phyloP scores from a whole-genome alignment of 2,797 vertebrate species.

The Centroberyx gerrardi region DNA sequence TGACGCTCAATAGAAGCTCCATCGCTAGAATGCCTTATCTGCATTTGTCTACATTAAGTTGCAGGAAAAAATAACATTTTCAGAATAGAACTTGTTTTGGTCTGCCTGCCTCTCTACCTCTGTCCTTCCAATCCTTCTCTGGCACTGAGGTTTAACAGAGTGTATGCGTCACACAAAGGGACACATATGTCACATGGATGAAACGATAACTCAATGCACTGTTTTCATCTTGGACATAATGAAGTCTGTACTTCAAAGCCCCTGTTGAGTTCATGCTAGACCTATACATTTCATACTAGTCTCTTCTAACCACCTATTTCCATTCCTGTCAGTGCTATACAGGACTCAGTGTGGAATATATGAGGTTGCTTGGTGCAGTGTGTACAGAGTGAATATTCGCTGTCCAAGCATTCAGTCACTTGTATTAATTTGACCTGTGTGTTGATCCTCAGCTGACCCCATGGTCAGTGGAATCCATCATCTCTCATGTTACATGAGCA shows the following conservation, averaged over 20 bases:
- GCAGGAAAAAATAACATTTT: slow-evolving; percentile 24
- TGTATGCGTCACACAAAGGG: neutral
- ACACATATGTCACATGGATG: neutral
- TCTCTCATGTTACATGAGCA: neutral
- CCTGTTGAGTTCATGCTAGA: neutral
- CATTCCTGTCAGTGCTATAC: neutral
- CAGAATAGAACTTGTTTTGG: neutral
- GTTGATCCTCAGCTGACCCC: neutral
- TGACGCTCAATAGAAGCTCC: neutral
- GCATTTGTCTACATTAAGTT: slow-evolving; percentile 1
- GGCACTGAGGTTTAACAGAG: too few species aligned
- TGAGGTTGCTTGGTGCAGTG: too few species aligned
- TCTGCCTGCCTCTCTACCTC: neutral
- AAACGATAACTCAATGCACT: neutral
- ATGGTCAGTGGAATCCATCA: neutral
- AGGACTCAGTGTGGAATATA: neutral
- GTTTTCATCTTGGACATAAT: neutral
- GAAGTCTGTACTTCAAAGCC: neutral
- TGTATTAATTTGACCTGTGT: neutral
- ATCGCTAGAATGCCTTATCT: slow-evolving; percentile 20
- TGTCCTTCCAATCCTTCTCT: too few species aligned
- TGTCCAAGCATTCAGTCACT: neutral
- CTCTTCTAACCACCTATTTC: too few species aligned
- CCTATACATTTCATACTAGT: too few species aligned
- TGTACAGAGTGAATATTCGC: too few species aligned